A percentile compares a stretch with the other conserved stretches of the same genome.
phyloP scores from a whole-genome alignment of 2,888 invertebrate genomes.

The Melieria picta region DNA sequence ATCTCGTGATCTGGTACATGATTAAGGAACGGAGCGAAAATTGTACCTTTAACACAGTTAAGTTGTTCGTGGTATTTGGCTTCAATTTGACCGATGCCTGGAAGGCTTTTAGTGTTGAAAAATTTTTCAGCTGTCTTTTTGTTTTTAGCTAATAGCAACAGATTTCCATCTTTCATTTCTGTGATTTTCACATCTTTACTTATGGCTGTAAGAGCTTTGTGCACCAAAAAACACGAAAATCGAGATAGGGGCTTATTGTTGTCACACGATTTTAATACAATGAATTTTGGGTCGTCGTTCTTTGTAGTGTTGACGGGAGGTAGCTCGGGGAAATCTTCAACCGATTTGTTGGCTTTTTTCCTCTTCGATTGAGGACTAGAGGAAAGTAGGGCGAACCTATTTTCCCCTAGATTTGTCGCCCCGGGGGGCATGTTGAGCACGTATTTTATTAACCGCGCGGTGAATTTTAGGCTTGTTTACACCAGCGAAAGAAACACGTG shows the following conservation, averaged over 20 bases:
- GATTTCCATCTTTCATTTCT: conserved; percentile 11
- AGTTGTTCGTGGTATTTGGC: too few species aligned
- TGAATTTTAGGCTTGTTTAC: too few species aligned
- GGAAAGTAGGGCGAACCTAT: conserved; percentile 13
- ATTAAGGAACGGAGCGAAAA: too few species aligned
- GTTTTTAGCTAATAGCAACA: background rate
- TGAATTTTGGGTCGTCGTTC: conserved; percentile 5
- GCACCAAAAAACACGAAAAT: conserved; percentile 9
- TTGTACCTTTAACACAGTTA: too few species aligned
- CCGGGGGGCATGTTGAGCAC: conserved; percentile 13
- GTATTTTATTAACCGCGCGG: background rate
- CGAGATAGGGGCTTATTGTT: conserved; percentile 7
- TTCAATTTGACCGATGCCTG: too few species aligned
- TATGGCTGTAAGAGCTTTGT: background rate
- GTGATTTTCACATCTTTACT: conserved; percentile 9
- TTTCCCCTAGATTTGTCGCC: conserved; percentile 14
- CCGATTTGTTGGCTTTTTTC: conserved; percentile 4
- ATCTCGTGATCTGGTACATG: conserved; percentile 1
- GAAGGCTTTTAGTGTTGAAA: background rate
- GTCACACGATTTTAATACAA: conserved; percentile 2
- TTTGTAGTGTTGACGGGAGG: background rate
- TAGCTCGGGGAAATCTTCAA: background rate
- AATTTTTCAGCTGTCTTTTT: conserved; percentile 4
- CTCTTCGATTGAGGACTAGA: background rate
- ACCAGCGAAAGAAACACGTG: too few species aligned